Percentiles rank a stretch among this genome's conserved stretches.
These are phyloP conservation scores for Gambusia yucatana DNA, from an alignment of 2,797 vertebrate species.

Conservation along the genomic window DNA sequence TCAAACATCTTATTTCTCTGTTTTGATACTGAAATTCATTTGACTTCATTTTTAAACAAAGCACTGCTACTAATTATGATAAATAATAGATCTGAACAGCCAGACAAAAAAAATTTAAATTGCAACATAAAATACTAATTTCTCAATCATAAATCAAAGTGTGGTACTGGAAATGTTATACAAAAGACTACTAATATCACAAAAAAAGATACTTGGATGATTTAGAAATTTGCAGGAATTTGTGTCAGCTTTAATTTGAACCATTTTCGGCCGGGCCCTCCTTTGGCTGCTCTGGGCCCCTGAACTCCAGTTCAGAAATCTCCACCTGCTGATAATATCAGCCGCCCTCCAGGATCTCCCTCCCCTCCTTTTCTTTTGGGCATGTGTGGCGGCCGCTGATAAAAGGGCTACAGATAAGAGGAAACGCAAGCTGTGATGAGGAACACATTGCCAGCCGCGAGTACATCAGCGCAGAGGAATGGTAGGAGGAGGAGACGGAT, in stretches of 20 bases:
- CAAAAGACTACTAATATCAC: constrained; percentile 7
- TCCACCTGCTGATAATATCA: constrained; percentile 81
- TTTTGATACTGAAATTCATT: not conserved
- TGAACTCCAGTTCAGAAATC: constrained; percentile 70
- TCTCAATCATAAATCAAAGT: not conserved
- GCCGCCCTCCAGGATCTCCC: not conserved
- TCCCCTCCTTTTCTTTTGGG: constrained; percentile 43
- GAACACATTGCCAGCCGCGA: constrained; percentile 66
- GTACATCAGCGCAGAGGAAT: constrained; percentile 47
- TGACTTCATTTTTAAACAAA: not conserved
- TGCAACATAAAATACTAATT: not conserved
- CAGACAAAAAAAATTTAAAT: not conserved
- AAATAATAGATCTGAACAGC: not conserved
- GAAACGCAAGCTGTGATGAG: constrained; percentile 78
- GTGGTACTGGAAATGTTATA: not conserved
- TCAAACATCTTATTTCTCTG: not conserved
- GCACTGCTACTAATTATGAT: not conserved
- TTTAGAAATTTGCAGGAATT: constrained; percentile 26
- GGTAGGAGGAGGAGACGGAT: constrained; percentile 14
- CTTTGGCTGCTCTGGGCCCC: constrained; percentile 61
- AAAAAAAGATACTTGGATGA: constrained; percentile 16
- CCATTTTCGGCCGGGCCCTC: constrained; percentile 39
- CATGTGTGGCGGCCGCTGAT: constrained; percentile 75
- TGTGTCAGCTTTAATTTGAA: constrained; percentile 18
- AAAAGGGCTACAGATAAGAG: constrained; percentile 76